A percentile compares a stretch with the other conserved stretches of the same genome.
Evolutionary conservation across 2,113 vertebrate genomes (phyloP).

Genomic region (Lepisosteus oculatus): DNA sequence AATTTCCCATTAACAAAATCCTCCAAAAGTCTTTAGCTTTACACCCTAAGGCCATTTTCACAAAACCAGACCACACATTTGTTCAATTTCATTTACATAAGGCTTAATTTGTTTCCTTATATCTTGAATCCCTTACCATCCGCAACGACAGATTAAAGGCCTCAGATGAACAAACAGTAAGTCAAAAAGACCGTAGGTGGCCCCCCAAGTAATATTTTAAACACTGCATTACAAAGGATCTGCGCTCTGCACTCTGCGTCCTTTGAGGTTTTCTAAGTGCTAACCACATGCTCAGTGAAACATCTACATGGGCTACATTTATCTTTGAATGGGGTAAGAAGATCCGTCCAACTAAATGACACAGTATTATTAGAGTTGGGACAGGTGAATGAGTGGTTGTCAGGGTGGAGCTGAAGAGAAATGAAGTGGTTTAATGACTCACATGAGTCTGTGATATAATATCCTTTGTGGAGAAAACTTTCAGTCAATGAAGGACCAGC

Average conservation of each 20-base stretch:
- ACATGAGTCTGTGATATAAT: constrained; percentile 9
- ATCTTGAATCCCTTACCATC: constrained; percentile 25
- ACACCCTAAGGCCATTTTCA: constrained; percentile 14
- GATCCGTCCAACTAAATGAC: constrained; percentile 48
- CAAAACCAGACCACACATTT: constrained; percentile 39
- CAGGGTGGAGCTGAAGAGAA: constrained; percentile 39
- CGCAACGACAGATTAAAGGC: constrained; percentile 29
- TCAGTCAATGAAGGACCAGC: constrained; percentile 8
- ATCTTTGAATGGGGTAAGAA: constrained; percentile 36
- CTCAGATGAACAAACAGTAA: constrained; percentile 20
- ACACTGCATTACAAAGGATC: constrained; percentile 28
- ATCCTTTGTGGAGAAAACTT: constrained; percentile 17
- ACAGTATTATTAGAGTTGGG: constrained; percentile 42
- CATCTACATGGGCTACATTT: constrained; percentile 40
- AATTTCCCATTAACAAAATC: neutral
- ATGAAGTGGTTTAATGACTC: constrained; percentile 42
- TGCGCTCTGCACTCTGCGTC: constrained; percentile 41
- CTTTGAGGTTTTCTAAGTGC: constrained; percentile 57
- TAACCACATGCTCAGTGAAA: constrained; percentile 43
- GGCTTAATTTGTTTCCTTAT: constrained; percentile 26
- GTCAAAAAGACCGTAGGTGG: constrained; percentile 28
- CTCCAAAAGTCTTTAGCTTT: neutral
- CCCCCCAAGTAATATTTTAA: constrained; percentile 35
- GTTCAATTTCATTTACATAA: constrained; percentile 22
- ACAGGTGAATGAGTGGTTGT: constrained; percentile 52